phyloP scores from a whole-genome alignment of 1,140 invertebrate genomes.

The Eumaeus atala region DNA sequence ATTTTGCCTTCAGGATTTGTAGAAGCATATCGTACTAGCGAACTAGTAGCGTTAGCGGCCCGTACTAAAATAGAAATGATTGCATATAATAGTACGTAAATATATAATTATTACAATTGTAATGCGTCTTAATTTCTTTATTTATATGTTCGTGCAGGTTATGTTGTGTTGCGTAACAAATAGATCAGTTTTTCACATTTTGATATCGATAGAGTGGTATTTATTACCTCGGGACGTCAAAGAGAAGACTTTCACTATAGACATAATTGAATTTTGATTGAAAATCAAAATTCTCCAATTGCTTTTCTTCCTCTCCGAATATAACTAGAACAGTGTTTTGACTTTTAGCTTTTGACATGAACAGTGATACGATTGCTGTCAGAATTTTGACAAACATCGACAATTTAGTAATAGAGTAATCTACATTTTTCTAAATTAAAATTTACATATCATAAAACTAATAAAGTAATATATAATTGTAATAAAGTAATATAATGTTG shows the following conservation, averaged over 20 bases:
- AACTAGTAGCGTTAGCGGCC: conserved; percentile 27
- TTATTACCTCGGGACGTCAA: conserved; percentile 52
- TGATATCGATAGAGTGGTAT: not conserved
- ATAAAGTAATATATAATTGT: too few relatives aligned
- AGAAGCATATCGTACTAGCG: conserved; percentile 42
- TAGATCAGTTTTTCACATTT: conserved; percentile 14
- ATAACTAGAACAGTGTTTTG: conserved; percentile 16
- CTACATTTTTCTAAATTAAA: too few relatives aligned
- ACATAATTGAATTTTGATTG: conserved; percentile 37
- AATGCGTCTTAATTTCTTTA: conserved; percentile 6
- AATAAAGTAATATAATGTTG: too few relatives aligned
- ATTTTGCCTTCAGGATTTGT: conserved; percentile 39
- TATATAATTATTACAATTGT: not conserved
- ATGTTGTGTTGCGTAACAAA: conserved; percentile 57
- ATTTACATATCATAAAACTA: too few relatives aligned
- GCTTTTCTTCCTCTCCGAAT: not conserved
- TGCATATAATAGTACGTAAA: conserved; percentile 13
- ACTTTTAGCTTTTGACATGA: conserved; percentile 8
- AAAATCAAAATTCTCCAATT: conserved; percentile 9
- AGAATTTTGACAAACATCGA: too few relatives aligned
- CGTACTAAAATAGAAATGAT: conserved; percentile 40
- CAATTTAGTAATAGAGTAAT: too few relatives aligned
- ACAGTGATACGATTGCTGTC: too few relatives aligned
- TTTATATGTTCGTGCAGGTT: conserved; percentile 32
- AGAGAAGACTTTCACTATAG: conserved; percentile 61